Percentiles rank a stretch among this genome's conserved stretches.
Evolutionary conservation across 2,113 vertebrate species (phyloP).

Genomic region (Paraplagusia blochii): DNA sequence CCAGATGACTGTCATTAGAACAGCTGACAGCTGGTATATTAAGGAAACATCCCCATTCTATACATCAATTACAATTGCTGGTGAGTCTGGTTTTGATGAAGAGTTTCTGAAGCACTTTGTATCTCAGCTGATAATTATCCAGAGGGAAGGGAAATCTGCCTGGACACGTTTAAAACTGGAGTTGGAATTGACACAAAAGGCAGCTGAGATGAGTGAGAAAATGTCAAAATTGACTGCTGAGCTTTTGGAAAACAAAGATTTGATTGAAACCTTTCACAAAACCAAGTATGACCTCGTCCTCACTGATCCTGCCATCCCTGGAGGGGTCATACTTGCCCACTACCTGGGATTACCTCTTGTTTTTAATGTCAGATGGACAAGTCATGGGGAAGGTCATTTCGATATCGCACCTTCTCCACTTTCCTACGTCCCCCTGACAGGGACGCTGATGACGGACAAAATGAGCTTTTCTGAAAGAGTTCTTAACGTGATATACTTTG

Average conservation of each 20-base stretch:
- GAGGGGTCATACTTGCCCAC: conserved; percentile 51
- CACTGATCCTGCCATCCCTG: conserved; percentile 46
- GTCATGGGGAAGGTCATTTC: conserved; percentile 62
- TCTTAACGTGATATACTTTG: conserved; percentile 42
- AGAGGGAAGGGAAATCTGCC: conserved; percentile 30
- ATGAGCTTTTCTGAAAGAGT: conserved; percentile 71
- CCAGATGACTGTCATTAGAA: conserved; percentile 40
- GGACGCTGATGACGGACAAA: conserved; percentile 52
- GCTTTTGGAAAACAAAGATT: conserved; percentile 46
- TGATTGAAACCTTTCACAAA: conserved; percentile 34
- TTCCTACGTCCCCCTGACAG: conserved; percentile 61
- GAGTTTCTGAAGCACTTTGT: conserved; percentile 32
- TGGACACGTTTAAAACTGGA: conserved; percentile 42
- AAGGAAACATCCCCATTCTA: conserved; percentile 57
- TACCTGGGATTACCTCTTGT: conserved; percentile 65
- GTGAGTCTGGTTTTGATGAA: conserved; percentile 39
- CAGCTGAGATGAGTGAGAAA: conserved; percentile 4
- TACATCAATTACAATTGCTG: conserved; percentile 35
- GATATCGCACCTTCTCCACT: conserved; percentile 63
- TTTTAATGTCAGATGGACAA: conserved; percentile 66
- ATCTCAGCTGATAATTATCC: conserved; percentile 24
- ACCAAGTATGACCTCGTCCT: conserved; percentile 64
- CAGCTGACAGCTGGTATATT: conserved; percentile 58
- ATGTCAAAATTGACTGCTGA: conserved; percentile 4
- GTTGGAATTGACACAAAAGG: conserved; percentile 18